Evolutionary conservation across 2,888 invertebrate species (phyloP).

Genomic region (Cerceris rybyensis): DNA sequence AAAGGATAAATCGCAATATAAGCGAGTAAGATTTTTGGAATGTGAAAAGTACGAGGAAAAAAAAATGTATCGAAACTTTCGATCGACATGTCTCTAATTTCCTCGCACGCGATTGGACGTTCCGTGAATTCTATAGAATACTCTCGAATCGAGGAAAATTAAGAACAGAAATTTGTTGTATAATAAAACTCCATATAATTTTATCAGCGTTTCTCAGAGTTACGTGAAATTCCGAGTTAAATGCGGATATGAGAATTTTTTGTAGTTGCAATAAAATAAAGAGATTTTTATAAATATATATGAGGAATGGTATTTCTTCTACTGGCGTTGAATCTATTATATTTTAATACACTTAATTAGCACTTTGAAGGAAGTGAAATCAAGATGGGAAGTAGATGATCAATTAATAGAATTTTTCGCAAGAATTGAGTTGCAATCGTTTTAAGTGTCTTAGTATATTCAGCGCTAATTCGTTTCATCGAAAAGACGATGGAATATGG

Average conservation of each 20-base stretch:
- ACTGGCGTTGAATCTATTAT: no score
- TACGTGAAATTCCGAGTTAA: conserved; percentile 44
- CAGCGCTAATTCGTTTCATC: no score
- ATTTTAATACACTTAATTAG: no score
- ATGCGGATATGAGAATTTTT: conserved; percentile 54
- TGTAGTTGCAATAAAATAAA: conserved; percentile 67
- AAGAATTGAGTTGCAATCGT: no score
- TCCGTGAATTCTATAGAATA: conserved; percentile 43
- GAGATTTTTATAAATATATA: conserved; percentile 63
- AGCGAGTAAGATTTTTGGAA: conserved; percentile 27
- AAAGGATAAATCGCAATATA: conserved; percentile 15
- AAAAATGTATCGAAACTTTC: conserved; percentile 16
- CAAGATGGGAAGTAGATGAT: no score
- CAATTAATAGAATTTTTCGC: no score
- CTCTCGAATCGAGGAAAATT: conserved; percentile 36
- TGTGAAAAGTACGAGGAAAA: conserved; percentile 16
- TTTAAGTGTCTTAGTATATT: no score
- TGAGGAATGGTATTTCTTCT: no score
- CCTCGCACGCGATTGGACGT: conserved; percentile 22
- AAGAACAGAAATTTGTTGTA: conserved; percentile 35
- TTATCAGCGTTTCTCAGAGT: conserved; percentile 53
- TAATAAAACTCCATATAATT: conserved; percentile 44
- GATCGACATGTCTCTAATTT: conserved; percentile 29
- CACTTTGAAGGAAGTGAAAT: no score
- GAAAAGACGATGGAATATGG: no score